Base-by-base conservation (phyloP, 2,797 vertebrate species). In the Cryptoblepharus egeriae region DNA sequence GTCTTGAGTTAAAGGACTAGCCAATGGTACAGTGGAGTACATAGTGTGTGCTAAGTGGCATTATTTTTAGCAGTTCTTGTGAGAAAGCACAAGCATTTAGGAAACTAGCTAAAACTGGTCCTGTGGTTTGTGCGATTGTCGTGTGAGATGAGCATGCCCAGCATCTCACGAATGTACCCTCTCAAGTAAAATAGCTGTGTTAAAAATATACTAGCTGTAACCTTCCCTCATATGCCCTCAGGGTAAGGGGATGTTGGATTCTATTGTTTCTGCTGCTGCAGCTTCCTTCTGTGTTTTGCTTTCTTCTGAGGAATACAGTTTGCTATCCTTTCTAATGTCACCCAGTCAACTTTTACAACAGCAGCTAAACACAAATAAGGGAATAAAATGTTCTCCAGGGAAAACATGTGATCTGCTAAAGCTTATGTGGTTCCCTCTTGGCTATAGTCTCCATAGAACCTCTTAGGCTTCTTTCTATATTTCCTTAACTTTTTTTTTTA, bases 31-130 rank as follows among this genome's bases (percentile, higher is more conserved):
- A 68, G 78, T 83, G 78, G 71, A 71, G 18, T 71, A n/a, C 83
- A 15, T 12, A n/a, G n/a, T 90, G 82, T 85, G 76, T 5, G n/a
- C 49, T 58, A 83, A 72, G 80, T 86, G 58, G 0, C 6, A 83
- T 91, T 87, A 84, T 86, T 86, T 85, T 90, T 90, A 87, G 83
- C 74, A 75, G 88, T 64, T 84, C 87, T 80, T 88, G 71, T 84
- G 87, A 55, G 75, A 87, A 81, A 77, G 30, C 9, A 82, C 87
- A 87, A 85, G 85, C 60, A 11, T 84, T 90, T 80, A 85, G 76
- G 58, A 87, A 71, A 75, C 49, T 77, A 6, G 35, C 77, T 63
- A 79, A 71, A 81, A 75, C 83, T 13, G 52, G 74, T 64, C 5
- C 72, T 10, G 0, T 52, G 52, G 42, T 65, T 86, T 88, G 37